Percentiles rank a stretch among this genome's conserved stretches.
Conservation (phyloP, 2,888 invertebrate species). For the Andrena fulva region DNA sequence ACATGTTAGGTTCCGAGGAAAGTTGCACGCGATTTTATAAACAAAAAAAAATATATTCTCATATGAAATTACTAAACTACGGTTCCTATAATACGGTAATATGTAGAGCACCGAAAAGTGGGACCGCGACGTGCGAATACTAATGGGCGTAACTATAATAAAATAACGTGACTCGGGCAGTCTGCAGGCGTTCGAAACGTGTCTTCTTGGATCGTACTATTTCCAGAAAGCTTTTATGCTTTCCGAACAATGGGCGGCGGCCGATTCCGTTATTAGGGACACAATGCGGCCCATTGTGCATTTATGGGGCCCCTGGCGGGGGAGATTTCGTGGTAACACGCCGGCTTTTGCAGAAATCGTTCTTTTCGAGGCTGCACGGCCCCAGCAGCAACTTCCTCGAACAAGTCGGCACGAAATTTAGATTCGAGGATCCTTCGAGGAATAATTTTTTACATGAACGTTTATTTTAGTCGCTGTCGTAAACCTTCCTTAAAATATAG, state of each 20-base stretch:
- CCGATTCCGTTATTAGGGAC: slow-evolving; percentile 73
- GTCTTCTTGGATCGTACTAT: slow-evolving; percentile 11
- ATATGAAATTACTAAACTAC: background rate
- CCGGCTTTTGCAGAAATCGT: slow-evolving; percentile 40
- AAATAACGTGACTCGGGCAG: slow-evolving; percentile 6
- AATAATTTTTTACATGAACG: slow-evolving; percentile 8
- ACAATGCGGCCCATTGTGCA: slow-evolving; percentile 75
- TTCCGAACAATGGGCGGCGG: slow-evolving; percentile 69
- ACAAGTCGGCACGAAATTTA: slow-evolving; percentile 12
- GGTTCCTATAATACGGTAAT: background rate
- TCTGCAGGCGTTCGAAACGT: background rate
- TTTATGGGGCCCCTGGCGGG: slow-evolving; percentile 40
- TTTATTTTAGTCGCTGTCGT: background rate
- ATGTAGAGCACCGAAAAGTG: background rate
- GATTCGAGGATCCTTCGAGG: background rate
- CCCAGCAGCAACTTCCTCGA: slow-evolving; percentile 15
- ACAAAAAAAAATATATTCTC: background rate
- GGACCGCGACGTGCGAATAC: background rate
- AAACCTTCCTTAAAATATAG: background rate
- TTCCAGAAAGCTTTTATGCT: slow-evolving; percentile 75
- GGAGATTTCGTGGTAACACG: slow-evolving; percentile 52
- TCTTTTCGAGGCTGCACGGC: slow-evolving; percentile 21
- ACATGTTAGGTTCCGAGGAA: no score
- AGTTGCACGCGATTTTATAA: no score
- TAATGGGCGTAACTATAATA: slow-evolving; percentile 5